Evolutionary conservation across 64 coral and sea anemone genomes (phyloP), one percentile per base, ranked within the genome.

Genomic region (Pocillopora damicornis): DNA sequence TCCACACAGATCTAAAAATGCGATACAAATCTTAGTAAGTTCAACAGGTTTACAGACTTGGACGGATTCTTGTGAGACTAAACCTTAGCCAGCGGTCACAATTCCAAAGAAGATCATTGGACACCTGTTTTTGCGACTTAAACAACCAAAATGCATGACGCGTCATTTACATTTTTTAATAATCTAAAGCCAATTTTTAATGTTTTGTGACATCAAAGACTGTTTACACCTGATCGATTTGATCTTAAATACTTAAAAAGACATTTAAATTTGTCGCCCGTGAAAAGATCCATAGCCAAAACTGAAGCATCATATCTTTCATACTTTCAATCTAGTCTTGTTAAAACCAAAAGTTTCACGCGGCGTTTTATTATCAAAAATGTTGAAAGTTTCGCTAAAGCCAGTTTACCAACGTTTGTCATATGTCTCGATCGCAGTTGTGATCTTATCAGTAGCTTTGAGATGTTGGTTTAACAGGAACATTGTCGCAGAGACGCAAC

Each of bases 401-500:
- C 75, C 45, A 56, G 14, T 9, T 5, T 77, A 16, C 37, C 38
- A 15, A 83, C 18, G 60, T 11, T 67, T 61, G 18, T 18, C 25
- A 57, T 65, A 38, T 51, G 20, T 85, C 16, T 85, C 65, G 20
- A 25, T 69, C 72, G 64, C 42, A 58, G 65, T 72, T 25, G 0
- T 72, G 22, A 17, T 85, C 17, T 2, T 85, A 5, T 85, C 81
- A 85, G n/a, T 85, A 23, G 18, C 67, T 37, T 72, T 85, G 35
- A 38, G 20, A 6, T 85, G 63, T 72, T 85, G 63, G 81, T 85
- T 85, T 25, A 85, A 71, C 63, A 45, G 37, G 67, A 85, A 85
- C 37, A 85, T 63, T 71, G 64, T 23, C 69, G n/a, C 2, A 14
- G 61, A 82, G 56, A 72, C 2, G 42, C 42, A 7, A 51, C 42